phyloP scores from a whole-genome alignment of 2,888 invertebrate genomes.

The Nineta flava region DNA sequence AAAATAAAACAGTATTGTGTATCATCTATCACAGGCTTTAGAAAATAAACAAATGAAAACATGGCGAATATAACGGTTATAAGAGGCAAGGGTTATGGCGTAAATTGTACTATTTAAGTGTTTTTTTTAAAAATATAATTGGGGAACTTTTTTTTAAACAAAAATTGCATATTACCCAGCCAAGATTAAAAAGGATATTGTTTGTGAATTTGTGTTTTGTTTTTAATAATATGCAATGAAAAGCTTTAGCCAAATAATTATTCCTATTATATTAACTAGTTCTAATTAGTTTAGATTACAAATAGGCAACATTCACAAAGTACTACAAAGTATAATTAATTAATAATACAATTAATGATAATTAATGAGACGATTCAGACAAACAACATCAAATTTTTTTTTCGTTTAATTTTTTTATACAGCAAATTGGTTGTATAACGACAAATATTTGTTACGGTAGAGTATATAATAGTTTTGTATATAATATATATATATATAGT shows the following conservation, averaged over 20 bases:
- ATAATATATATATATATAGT: no score
- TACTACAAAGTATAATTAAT: neutral
- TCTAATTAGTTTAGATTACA: neutral
- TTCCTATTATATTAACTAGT: no score
- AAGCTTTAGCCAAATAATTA: neutral
- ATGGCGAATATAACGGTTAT: neutral
- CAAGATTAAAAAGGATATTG: no score
- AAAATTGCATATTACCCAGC: neutral
- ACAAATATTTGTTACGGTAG: neutral
- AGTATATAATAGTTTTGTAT: no score
- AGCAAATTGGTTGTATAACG: neutral
- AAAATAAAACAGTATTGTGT: no score
- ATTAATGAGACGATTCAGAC: no score
- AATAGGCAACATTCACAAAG: neutral
- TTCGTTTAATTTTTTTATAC: neutral
- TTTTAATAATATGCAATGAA: neutral
- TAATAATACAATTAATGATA: no score
- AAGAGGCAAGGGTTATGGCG: neutral
- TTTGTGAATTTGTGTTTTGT: no score
- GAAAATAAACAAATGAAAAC: neutral
- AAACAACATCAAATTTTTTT: no score
- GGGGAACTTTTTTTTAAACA: neutral
- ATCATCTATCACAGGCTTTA: neutral
- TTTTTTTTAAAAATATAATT: no score
- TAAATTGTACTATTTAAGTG: neutral